Percentiles rank a stretch among this genome's conserved stretches.
These are phyloP conservation scores for Platycnemis pennipes DNA, from an alignment of 2,888 invertebrate genomes.

Conservation along the genomic window DNA sequence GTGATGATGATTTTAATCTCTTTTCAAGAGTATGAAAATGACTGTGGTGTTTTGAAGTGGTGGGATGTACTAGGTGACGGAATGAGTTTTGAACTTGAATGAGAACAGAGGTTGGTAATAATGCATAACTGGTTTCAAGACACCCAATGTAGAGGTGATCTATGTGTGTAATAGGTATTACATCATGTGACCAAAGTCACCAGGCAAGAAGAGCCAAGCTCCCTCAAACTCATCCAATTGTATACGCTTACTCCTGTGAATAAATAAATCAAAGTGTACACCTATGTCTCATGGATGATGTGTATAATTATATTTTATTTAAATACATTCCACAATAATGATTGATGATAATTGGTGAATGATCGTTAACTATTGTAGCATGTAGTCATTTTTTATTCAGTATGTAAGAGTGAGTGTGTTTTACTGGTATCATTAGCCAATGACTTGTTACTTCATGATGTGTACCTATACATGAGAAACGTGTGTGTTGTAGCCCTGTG, in stretches of 20 bases:
- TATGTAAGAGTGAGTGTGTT: slow-evolving; percentile 34
- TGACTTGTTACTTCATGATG: slow-evolving; percentile 40
- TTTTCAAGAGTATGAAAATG: slow-evolving; percentile 34
- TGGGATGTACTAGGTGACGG: neutral
- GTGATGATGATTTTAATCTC: slow-evolving; percentile 28
- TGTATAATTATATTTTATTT: slow-evolving; percentile 46
- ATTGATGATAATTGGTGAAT: slow-evolving; percentile 23
- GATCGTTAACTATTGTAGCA: slow-evolving; percentile 28
- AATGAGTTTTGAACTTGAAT: neutral
- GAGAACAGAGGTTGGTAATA: neutral
- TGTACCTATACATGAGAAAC: slow-evolving; percentile 38
- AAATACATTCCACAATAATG: slow-evolving; percentile 44
- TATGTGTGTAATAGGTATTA: neutral
- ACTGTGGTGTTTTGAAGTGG: neutral
- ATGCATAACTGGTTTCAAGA: neutral
- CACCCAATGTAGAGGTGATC: neutral
- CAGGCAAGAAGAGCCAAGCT: slow-evolving; percentile 2
- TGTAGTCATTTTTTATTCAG: slow-evolving; percentile 4
- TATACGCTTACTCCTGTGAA: slow-evolving; percentile 43
- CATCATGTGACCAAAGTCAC: neutral
- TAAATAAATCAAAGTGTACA: neutral
- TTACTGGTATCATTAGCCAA: slow-evolving; percentile 43
- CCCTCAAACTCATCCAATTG: slow-evolving; percentile 45
- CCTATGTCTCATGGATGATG: slow-evolving; percentile 32
- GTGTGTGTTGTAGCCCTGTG: slow-evolving; percentile 37